Evolutionary conservation across 1,140 invertebrate genomes (phyloP).

Genomic region (Cotesia vestalis): DNA sequence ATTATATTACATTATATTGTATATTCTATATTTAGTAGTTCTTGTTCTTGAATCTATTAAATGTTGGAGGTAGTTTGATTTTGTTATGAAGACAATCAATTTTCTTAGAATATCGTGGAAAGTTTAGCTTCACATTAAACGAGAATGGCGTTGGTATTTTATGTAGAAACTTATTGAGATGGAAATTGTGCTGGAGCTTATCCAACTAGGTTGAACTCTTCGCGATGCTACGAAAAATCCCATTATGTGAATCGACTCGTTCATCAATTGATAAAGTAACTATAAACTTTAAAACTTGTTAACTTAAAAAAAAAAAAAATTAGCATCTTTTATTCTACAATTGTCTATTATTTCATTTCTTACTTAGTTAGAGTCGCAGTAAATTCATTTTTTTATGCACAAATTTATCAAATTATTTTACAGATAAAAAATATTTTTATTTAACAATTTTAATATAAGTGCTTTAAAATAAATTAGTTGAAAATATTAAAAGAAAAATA

Average conservation of each 20-base stretch:
- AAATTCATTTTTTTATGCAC: no score
- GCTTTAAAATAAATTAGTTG: no score
- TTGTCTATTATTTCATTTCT: background rate
- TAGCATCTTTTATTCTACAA: background rate
- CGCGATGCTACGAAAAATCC: slow-evolving; percentile 2
- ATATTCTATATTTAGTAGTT: no score
- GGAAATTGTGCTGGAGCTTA: background rate
- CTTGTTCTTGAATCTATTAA: no score
- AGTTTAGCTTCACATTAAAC: background rate
- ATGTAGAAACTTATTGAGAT: slow-evolving; percentile 11
- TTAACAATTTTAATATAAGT: no score
- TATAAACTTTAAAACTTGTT: slow-evolving; percentile 12
- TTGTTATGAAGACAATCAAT: no score
- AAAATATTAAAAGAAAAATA: no score
- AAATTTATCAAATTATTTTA: no score
- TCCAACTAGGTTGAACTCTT: slow-evolving; percentile 15
- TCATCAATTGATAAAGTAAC: slow-evolving; percentile 14
- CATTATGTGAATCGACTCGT: slow-evolving; percentile 12
- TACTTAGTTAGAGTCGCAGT: no score
- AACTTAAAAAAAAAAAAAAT: background rate
- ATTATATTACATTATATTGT: no score
- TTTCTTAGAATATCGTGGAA: slow-evolving; percentile 1
- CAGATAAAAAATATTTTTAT: no score
- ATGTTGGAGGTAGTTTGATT: no score
- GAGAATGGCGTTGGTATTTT: slow-evolving; percentile 8